Evolutionary conservation across 2,797 vertebrate species (phyloP).

Genomic region (Sciurus vulgaris): DNA sequence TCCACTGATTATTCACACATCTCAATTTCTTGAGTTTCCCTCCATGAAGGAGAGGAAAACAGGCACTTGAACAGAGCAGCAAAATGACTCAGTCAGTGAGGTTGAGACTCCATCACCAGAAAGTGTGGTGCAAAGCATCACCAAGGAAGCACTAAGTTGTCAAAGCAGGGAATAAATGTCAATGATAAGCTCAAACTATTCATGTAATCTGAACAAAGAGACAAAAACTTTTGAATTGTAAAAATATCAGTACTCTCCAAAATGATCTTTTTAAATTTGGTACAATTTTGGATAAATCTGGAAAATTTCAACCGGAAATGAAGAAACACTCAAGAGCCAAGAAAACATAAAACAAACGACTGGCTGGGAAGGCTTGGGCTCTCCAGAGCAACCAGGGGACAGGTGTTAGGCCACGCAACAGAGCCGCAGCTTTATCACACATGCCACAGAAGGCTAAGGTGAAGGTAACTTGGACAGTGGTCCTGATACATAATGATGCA

Average conservation of each 20-base stretch:
- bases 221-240: slow-evolving; percentile 24
- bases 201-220: not conserved
- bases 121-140: not conserved
- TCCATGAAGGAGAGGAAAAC: slow-evolving; percentile 34
- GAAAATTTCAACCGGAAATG: slow-evolving; percentile 34
- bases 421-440: not conserved
- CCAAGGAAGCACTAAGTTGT: not conserved
- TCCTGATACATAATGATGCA: not conserved
- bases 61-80: not conserved
- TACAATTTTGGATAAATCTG: slow-evolving; percentile 31
- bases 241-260: not conserved
- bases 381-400: not conserved
- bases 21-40: not conserved
- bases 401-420: not conserved
- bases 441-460: not conserved
- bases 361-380: not conserved
- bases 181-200: not conserved
- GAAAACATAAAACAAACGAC: slow-evolving; percentile 16
- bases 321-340: slow-evolving; percentile 12
- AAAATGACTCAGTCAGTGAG: not conserved
- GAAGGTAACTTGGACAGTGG: not conserved
- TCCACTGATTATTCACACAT: not conserved
- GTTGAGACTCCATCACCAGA: slow-evolving; percentile 18
- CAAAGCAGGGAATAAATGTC: not conserved
- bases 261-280: slow-evolving; percentile 38